Base-by-base conservation (phyloP, 2,888 invertebrate species). In the Phyllotreta cruciferae region DNA sequence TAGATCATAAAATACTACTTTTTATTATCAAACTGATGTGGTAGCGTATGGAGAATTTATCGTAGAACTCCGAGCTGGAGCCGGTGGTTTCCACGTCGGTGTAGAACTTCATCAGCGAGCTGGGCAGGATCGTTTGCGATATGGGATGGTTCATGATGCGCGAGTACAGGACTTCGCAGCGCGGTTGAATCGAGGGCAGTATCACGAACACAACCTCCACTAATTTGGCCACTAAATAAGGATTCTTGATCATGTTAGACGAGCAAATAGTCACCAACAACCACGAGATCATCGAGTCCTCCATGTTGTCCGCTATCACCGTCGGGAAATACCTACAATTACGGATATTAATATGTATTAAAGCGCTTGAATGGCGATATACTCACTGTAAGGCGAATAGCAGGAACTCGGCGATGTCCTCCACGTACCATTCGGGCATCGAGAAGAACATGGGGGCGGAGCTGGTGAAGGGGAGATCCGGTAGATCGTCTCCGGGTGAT, bases 31-130 rank as follows among this genome's bases (percentile, higher is more conserved):
- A 89, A 82, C 97, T 97, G 80, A 99, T 97, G 80, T 98, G 97
- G 84, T 97, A 97, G 62, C 99, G 88, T 74, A 99, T 98, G 8
- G 96, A 95, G 82, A 99, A 99, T 83, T 99, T 99, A 83, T 98
- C 98, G 78, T 98, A 99, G 83, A 99, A 99, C 83, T 99, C 99
- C 38, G 95, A 96, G 81, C 94, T 96, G 72, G 97, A 94, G 7
- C 98, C 98, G 7, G 98, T 98, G 8, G 94, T 94, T 84, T 98
- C 98, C 60, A 98, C 94, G 75, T 97, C 97, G 73, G 97, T 96
- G 82, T 99, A 99, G 84, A 99, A 99, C 82, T 94, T 94, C 96
- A 98, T 97, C 41, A 99, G 85, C 11, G 93, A 91, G 71, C 94
- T 91, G 0, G 96, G 93, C 64, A 99, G 84, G 63, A 88, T 86